A percentile compares a stretch with the other conserved stretches of the same genome.
phyloP scores from a whole-genome alignment of 2,113 vertebrate species.

The Cavia porcellus region DNA sequence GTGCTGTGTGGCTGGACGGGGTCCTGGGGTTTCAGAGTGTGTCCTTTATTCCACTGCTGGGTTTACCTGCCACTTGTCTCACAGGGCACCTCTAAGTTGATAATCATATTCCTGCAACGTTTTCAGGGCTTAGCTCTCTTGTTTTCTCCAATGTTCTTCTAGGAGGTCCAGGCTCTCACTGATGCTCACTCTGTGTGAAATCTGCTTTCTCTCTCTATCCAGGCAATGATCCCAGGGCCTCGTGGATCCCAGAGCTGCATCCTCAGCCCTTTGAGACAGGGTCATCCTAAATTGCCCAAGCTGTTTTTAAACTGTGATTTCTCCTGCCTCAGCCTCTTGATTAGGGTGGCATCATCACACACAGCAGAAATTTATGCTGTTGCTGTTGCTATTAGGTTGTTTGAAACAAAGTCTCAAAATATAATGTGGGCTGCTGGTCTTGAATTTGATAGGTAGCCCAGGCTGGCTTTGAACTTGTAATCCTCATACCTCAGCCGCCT shows the following conservation, averaged over 20 bases:
- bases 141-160: background rate
- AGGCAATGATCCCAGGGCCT: background rate
- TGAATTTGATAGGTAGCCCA: background rate
- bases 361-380: background rate
- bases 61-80: background rate
- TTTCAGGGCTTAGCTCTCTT: background rate
- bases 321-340: background rate
- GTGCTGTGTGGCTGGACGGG: background rate
- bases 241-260: background rate
- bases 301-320: background rate
- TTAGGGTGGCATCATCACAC: background rate
- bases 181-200: background rate
- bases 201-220: background rate
- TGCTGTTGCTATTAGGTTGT: background rate
- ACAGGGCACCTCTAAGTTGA: background rate
- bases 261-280: background rate
- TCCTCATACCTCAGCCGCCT: background rate
- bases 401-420: background rate
- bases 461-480: background rate
- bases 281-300: background rate
- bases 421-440: background rate
- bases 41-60: background rate
- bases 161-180: background rate
- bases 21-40: background rate
- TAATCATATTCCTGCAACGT: background rate